Evolutionary conservation across 2,797 vertebrate genomes (phyloP).

Genomic region (Delichon dasypus): DNA sequence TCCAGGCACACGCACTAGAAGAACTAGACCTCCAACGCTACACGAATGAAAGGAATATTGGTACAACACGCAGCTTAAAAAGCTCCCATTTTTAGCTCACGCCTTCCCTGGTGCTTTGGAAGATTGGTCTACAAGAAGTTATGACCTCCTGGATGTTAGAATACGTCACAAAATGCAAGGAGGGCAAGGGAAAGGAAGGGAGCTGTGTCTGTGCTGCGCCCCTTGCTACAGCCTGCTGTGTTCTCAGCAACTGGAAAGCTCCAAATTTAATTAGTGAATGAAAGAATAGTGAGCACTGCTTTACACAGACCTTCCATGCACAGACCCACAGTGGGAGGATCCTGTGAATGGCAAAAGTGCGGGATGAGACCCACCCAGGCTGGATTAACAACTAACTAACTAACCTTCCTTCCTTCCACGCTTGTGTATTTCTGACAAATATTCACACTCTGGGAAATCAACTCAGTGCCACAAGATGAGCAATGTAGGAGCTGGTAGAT

Average conservation of each 20-base stretch:
- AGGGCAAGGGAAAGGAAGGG: background rate
- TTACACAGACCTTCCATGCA: background rate
- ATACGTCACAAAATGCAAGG: background rate
- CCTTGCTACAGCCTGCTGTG: background rate
- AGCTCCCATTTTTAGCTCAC: background rate
- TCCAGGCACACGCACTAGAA: background rate
- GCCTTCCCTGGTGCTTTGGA: background rate
- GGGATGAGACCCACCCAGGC: background rate
- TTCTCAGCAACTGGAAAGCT: background rate
- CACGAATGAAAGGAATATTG: background rate
- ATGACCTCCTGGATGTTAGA: background rate
- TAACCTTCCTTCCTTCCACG: background rate
- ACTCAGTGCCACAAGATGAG: background rate
- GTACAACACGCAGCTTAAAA: background rate
- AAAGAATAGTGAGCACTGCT: background rate
- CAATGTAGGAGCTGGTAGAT: background rate
- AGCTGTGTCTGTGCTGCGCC: background rate
- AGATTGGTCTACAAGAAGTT: background rate
- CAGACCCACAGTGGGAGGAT: rapidly evolving
- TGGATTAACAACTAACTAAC: background rate
- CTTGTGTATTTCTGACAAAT: background rate
- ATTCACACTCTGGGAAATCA: background rate
- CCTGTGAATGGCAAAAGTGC: rapidly evolving
- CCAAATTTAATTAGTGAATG: background rate
- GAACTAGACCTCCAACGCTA: background rate